Base-by-base conservation (phyloP, 2,888 invertebrate genomes). In the Calliopum simillimum region DNA sequence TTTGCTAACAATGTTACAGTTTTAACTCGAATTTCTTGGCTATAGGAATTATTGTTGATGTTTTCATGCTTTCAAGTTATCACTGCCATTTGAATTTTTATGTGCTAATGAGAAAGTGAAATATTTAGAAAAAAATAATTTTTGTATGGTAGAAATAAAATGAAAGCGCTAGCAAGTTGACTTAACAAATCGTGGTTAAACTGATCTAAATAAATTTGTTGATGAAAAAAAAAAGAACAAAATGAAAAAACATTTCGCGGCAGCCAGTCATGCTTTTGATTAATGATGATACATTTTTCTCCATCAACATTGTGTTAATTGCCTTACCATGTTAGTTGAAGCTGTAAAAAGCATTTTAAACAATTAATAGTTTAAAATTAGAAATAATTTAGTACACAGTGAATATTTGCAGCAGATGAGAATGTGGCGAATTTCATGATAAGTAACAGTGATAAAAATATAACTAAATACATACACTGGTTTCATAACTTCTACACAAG, bases 71-170 rank as follows among this genome's bases (percentile, higher is more conserved):
- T 16, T 21, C 51, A 51, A 16, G 16, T n/a, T 51, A 19, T 21
- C 51, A 11, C n/a, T 51, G 16, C 11, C 21, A 11, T n/a, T 51
- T 33, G 19, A 13, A 12, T 16, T 56, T 14, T 23, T 21, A 47
- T 23, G 19, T 44, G 70, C 19, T 71, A 71, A 71, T 67, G 56
- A 71, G 67, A 71, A 67, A 71, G 70, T 51, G 19, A 43, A 61
- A 49, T 59, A 58, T 43, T 63, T 47, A 67, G 53, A 33, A 33
- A 33, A 33, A 33, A 33, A n/a, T n/a, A n/a, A n/a, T n/a, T 33
- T 8, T 33, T 33, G 33, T 33, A 2, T 2, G 5, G 8, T 33
- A 33, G 8, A 33, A 61, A 61, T 61, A 16, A 44, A 46, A 61
- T 61, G 46, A 44, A 58, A 58, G 56, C 44, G 33, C 21, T n/a